Evolutionary conservation across 2,888 invertebrate genomes (phyloP).

Genomic region (Sympetrum striolatum): DNA sequence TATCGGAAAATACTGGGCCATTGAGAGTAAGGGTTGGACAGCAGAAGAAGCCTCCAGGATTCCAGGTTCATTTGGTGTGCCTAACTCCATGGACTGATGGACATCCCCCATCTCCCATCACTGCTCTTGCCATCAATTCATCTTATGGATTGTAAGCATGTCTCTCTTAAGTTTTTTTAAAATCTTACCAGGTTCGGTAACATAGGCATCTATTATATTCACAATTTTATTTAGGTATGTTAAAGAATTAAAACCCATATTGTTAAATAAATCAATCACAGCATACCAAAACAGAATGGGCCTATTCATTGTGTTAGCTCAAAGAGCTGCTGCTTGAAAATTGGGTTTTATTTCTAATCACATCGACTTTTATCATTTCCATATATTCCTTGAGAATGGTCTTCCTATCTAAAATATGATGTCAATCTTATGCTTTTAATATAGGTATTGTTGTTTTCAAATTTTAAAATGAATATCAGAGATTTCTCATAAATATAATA

Average conservation of each 20-base stretch:
- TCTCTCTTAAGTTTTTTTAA: slow-evolving; percentile 28
- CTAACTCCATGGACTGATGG: slow-evolving; percentile 83
- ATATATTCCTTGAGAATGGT: too few species aligned
- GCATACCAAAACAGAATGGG: too few species aligned
- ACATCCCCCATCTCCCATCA: slow-evolving; percentile 83
- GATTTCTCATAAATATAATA: too few species aligned
- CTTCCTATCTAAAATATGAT: too few species aligned
- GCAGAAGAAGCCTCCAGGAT: slow-evolving; percentile 91
- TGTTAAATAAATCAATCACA: not conserved
- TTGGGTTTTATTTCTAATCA: too few species aligned
- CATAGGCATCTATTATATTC: not conserved
- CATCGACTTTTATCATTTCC: too few species aligned
- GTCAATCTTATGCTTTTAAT: too few species aligned
- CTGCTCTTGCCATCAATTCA: slow-evolving; percentile 92
- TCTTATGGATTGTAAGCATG: slow-evolving; percentile 93
- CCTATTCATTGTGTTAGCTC: too few species aligned
- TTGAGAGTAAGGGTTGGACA: slow-evolving; percentile 76
- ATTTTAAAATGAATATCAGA: too few species aligned
- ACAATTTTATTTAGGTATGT: not conserved
- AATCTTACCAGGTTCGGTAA: not conserved
- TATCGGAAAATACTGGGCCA: slow-evolving; percentile 53
- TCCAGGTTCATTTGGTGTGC: slow-evolving; percentile 95
- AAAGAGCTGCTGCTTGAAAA: too few species aligned
- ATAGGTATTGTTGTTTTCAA: too few species aligned
- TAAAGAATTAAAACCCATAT: not conserved